Evolutionary conservation across 2,888 invertebrate species (phyloP).

Genomic region (Drosophila rubida): DNA sequence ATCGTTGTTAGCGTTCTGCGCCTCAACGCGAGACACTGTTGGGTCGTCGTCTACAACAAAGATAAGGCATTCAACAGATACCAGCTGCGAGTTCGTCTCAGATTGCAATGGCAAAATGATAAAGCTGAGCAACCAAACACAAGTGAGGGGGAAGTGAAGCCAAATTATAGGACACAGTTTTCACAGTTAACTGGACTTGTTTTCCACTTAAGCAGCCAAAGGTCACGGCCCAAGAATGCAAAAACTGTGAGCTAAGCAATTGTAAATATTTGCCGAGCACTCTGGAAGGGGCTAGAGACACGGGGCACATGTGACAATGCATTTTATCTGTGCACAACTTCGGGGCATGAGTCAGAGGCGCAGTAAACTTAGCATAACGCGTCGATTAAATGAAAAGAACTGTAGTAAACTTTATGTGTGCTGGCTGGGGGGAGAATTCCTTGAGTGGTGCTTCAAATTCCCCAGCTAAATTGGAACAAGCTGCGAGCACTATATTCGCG

Average conservation of each 20-base stretch:
- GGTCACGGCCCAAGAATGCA: slow-evolving; percentile 4
- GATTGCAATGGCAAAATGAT: slow-evolving; percentile 43
- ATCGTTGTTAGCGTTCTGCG: slow-evolving; percentile 28
- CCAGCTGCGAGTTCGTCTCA: slow-evolving; percentile 32
- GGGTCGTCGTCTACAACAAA: slow-evolving; percentile 49
- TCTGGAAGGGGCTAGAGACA: too few relatives aligned
- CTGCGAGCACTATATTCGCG: too few relatives aligned
- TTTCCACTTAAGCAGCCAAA: slow-evolving; percentile 15
- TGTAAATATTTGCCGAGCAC: slow-evolving; percentile 1
- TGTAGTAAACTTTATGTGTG: too few relatives aligned
- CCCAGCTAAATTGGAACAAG: too few relatives aligned
- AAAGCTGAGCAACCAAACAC: slow-evolving; percentile 28
- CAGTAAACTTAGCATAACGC: too few relatives aligned
- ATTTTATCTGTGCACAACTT: too few relatives aligned
- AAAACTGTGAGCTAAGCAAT: too few relatives aligned
- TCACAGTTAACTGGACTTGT: slow-evolving; percentile 24
- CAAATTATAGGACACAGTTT: slow-evolving; percentile 25
- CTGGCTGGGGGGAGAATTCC: too few relatives aligned
- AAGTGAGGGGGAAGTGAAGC: slow-evolving; percentile 10
- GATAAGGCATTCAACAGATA: slow-evolving; percentile 67
- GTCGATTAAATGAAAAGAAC: too few relatives aligned
- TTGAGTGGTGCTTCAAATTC: too few relatives aligned
- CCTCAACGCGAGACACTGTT: slow-evolving; percentile 15
- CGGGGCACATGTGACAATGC: too few relatives aligned
- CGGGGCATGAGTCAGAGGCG: too few relatives aligned